Conservation (phyloP, 2,797 vertebrate genomes). For the Sebastes umbrosus region DNA sequence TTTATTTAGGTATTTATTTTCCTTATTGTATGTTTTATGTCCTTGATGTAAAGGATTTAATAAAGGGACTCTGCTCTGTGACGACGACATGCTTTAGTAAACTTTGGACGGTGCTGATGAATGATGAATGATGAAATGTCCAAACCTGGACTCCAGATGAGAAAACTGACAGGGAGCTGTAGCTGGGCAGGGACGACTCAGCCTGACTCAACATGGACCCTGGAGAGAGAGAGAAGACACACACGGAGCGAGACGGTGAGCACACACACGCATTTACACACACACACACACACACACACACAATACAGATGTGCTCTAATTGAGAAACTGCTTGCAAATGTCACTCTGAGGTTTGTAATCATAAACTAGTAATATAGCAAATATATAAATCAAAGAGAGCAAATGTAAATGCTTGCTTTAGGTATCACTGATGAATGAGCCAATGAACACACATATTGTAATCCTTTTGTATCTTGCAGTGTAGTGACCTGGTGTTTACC, state of each 20-base stretch:
- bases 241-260: not conserved
- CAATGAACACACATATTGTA: not conserved
- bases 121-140: slow-evolving; percentile 54
- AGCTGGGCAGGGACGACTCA: slow-evolving; percentile 85
- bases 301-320: slow-evolving; percentile 53
- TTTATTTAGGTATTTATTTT: not conserved
- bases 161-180: slow-evolving; percentile 84
- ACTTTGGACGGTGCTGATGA: slow-evolving; percentile 53
- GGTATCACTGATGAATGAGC: not conserved
- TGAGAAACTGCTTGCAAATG: slow-evolving; percentile 43
- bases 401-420: slow-evolving; percentile 11
- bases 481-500: slow-evolving; percentile 62
- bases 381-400: slow-evolving; percentile 30
- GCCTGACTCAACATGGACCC: slow-evolving; percentile 86
- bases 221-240: slow-evolving; percentile 66
- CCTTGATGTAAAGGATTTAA: not conserved
- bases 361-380: slow-evolving; percentile 19
- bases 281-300: slow-evolving; percentile 4
- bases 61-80: not conserved
- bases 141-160: slow-evolving; percentile 82
- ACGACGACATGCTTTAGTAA: slow-evolving; percentile 14
- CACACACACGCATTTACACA: not conserved
- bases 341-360: slow-evolving; percentile 33
- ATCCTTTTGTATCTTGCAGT: not conserved
- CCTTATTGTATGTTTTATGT: not conserved